Percentiles rank a stretch among this genome's conserved stretches.
Conservation (phyloP, 2,797 vertebrate genomes). For the Poeciliopsis presidionis region DNA sequence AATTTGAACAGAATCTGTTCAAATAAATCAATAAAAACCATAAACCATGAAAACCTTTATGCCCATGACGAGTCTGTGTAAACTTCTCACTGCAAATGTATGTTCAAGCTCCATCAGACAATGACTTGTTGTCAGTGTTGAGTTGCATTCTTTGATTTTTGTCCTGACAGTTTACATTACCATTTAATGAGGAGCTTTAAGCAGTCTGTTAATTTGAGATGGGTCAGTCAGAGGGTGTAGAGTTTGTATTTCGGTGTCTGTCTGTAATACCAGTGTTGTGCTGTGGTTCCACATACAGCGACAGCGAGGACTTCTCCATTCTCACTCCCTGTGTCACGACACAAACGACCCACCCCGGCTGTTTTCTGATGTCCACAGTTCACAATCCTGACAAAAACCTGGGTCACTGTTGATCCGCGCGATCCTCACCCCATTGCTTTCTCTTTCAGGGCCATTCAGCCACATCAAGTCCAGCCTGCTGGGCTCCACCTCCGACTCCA, state of each 20-base stretch:
- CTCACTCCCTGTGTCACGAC: conserved; percentile 50
- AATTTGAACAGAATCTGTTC: background rate
- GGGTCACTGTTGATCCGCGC: background rate
- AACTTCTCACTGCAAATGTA: background rate
- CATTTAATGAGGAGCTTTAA: conserved; percentile 62
- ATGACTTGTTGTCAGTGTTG: conserved; percentile 29
- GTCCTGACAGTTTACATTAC: conserved; percentile 40
- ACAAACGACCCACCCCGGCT: conserved; percentile 12
- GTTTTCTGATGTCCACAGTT: conserved; percentile 23
- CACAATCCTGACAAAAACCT: background rate
- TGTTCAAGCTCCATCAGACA: background rate
- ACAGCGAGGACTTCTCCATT: conserved; percentile 38
- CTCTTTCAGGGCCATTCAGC: conserved; percentile 90
- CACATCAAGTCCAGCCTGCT: conserved; percentile 98
- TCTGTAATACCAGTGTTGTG: conserved; percentile 57
- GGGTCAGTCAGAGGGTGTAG: conserved; percentile 33
- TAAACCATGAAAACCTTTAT: background rate
- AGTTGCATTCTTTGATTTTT: conserved; percentile 44
- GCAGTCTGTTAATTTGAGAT: conserved; percentile 50
- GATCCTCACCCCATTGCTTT: conserved; percentile 2
- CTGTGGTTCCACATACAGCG: conserved; percentile 56
- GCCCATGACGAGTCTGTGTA: background rate
- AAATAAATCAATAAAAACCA: background rate
- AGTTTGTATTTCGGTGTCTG: conserved; percentile 56
- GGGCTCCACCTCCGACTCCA: conserved; percentile 97